Percentiles rank a stretch among this genome's conserved stretches.
Evolutionary conservation across 1,140 invertebrate species (phyloP).

Genomic region (Drosophila azteca): DNA sequence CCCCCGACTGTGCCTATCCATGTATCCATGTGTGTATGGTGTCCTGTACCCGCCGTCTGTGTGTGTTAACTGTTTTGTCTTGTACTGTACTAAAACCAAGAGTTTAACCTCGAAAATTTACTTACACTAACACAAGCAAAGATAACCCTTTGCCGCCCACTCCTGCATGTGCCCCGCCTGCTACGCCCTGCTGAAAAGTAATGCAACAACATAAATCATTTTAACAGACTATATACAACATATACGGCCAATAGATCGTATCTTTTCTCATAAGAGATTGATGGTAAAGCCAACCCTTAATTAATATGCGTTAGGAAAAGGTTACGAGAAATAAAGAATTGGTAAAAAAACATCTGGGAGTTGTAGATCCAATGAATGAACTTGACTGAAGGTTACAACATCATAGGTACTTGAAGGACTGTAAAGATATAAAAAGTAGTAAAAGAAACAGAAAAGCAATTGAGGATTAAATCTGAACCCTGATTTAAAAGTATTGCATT

Average conservation of each 20-base stretch:
- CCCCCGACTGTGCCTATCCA: neutral
- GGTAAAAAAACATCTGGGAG: too few relatives aligned
- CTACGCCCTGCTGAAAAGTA: constrained; percentile 2
- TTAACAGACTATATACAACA: neutral
- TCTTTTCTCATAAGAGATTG: too few relatives aligned
- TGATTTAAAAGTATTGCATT: too few relatives aligned
- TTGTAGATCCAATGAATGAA: too few relatives aligned
- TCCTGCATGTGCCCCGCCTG: constrained; percentile 47
- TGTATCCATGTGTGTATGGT: constrained; percentile 23
- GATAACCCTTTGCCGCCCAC: neutral
- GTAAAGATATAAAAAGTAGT: too few relatives aligned
- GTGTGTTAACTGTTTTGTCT: constrained; percentile 31
- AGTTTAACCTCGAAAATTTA: constrained; percentile 24
- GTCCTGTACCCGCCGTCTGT: constrained; percentile 20
- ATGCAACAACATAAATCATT: constrained; percentile 31
- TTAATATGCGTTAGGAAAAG: too few relatives aligned
- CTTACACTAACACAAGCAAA: constrained; percentile 14
- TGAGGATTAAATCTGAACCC: too few relatives aligned
- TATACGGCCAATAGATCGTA: neutral
- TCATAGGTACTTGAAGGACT: too few relatives aligned
- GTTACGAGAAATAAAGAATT: too few relatives aligned
- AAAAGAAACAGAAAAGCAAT: too few relatives aligned
- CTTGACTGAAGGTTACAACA: too few relatives aligned
- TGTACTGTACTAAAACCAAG: constrained; percentile 31
- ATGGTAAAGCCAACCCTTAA: too few relatives aligned